Conservation (phyloP, 2,888 invertebrate genomes). For the Bellardia pandia region DNA sequence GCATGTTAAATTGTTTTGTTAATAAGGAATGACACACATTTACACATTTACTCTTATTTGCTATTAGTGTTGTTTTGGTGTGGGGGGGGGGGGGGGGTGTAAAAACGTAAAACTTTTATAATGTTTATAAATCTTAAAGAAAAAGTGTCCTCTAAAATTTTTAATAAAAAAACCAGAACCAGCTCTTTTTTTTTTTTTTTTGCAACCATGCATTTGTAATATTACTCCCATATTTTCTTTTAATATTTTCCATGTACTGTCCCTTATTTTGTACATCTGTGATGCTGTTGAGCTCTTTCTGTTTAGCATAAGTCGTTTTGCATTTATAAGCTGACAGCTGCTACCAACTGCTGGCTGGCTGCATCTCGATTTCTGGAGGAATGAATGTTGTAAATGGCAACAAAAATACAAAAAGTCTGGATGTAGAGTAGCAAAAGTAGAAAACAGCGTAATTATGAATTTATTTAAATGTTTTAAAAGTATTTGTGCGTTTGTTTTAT, state of each 20-base stretch:
- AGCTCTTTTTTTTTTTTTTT: neutral
- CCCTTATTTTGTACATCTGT: slow-evolving; percentile 1
- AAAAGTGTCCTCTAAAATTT: slow-evolving; percentile 38
- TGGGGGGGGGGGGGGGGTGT: no score
- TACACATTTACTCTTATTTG: no score
- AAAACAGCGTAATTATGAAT: slow-evolving; percentile 67
- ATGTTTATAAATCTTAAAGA: neutral
- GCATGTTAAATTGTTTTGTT: no score
- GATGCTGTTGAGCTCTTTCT: slow-evolving; percentile 34
- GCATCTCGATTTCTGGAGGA: neutral
- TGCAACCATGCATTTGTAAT: neutral
- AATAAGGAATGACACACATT: no score
- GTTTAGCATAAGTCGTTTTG: slow-evolving; percentile 61
- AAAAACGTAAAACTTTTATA: neutral
- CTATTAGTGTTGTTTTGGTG: no score
- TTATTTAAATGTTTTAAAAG: slow-evolving; percentile 71
- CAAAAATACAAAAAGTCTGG: slow-evolving; percentile 11
- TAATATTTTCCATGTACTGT: slow-evolving; percentile 2
- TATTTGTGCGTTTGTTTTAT: slow-evolving; percentile 53
- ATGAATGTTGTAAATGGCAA: neutral
- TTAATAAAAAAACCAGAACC: no score
- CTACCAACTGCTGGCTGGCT: slow-evolving; percentile 38
- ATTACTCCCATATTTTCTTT: slow-evolving; percentile 7
- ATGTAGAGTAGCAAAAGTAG: neutral
- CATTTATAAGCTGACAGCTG: slow-evolving; percentile 71